A percentile compares a stretch with the other conserved stretches of the same genome.
phyloP scores from a whole-genome alignment of 1,140 invertebrate species.

The Cyrtorhinus lividipennis region DNA sequence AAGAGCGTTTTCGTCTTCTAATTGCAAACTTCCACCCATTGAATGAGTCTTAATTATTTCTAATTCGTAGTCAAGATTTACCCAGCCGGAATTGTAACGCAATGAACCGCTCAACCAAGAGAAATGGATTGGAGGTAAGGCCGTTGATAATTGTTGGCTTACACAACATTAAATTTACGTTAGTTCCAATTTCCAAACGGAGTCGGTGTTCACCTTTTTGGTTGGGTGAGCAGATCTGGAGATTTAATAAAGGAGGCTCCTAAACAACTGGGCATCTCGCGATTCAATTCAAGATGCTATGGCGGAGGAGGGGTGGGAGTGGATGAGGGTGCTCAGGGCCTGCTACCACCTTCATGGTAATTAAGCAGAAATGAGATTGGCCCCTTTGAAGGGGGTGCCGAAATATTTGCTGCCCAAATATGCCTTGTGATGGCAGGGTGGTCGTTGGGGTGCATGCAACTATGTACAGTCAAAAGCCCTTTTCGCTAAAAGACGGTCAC shows the following conservation, averaged over 20 bases:
- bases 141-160: not conserved
- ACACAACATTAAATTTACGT: conserved; percentile 11
- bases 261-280: conserved; percentile 4
- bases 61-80: conserved; percentile 16
- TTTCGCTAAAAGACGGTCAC: not conserved
- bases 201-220: conserved; percentile 1
- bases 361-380: conserved; percentile 8
- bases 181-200: conserved; percentile 10
- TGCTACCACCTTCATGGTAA: not conserved
- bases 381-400: conserved; percentile 1
- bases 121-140: conserved; percentile 11
- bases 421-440: not conserved
- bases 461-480: conserved; percentile 6
- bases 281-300: not conserved
- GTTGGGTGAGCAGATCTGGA: not conserved
- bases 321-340: not conserved
- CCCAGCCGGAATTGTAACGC: conserved; percentile 4
- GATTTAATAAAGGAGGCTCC: conserved; percentile 3
- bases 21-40: conserved; percentile 21
- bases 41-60: conserved; percentile 23
- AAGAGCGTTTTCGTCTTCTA: conserved; percentile 13
- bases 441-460: not conserved
- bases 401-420: conserved; percentile 5
- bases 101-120: conserved; percentile 8
- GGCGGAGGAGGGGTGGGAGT: not conserved